Conservation (phyloP, 2,888 invertebrate species). For the Ormyrus nitidulus region DNA sequence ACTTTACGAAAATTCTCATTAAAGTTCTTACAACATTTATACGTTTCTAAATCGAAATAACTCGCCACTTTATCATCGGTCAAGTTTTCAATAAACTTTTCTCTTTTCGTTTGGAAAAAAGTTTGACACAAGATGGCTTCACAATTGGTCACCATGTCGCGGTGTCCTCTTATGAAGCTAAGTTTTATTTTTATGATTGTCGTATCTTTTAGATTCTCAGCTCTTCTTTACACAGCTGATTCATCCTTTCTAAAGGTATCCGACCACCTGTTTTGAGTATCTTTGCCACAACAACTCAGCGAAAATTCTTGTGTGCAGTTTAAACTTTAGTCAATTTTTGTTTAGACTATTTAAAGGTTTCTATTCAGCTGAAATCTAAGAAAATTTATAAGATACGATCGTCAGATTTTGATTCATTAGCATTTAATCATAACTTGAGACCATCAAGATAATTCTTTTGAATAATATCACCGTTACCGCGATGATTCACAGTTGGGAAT, state of each 20-base stretch:
- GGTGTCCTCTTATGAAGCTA: background rate
- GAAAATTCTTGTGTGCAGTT: constrained; percentile 33
- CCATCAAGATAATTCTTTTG: constrained; percentile 39
- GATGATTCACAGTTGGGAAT: constrained; percentile 39
- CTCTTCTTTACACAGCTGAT: constrained; percentile 38
- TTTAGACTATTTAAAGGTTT: constrained; percentile 44
- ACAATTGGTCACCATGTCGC: no score
- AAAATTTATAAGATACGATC: constrained; percentile 51
- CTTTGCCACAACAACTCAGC: constrained; percentile 39
- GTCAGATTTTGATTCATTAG: constrained; percentile 48
- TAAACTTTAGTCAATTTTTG: constrained; percentile 53
- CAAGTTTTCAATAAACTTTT: background rate
- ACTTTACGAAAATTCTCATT: background rate
- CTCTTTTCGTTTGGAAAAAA: background rate
- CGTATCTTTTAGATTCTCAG: constrained; percentile 10
- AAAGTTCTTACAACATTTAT: background rate
- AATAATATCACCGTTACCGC: constrained; percentile 25
- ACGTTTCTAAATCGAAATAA: background rate
- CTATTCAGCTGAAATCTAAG: constrained; percentile 51
- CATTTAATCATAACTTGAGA: constrained; percentile 53
- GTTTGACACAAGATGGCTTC: background rate
- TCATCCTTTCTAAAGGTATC: constrained; percentile 43
- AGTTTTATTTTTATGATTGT: constrained; percentile 6
- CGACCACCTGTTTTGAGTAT: constrained; percentile 40
- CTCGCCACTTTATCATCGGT: background rate